phyloP scores from a whole-genome alignment of 2,888 invertebrate genomes.

The Fissipunctia ypsillon region DNA sequence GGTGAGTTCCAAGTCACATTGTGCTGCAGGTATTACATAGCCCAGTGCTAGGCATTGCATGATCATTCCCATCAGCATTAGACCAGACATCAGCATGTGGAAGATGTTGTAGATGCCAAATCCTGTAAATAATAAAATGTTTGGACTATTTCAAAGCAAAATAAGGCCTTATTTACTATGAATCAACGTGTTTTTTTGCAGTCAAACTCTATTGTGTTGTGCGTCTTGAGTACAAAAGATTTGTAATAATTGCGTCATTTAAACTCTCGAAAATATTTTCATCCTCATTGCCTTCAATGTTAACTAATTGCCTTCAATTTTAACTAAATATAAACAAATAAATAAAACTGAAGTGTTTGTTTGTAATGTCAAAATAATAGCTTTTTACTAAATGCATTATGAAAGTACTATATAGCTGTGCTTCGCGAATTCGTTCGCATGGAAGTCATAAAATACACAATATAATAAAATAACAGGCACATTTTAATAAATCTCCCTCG shows the following conservation, averaged over 20 bases:
- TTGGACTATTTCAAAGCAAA: background rate
- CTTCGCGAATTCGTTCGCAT: too few relatives aligned
- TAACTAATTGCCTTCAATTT: too few relatives aligned
- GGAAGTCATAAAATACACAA: too few relatives aligned
- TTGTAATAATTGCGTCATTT: conserved; percentile 6
- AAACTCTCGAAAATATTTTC: background rate
- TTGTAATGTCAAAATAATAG: too few relatives aligned
- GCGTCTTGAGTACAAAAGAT: background rate
- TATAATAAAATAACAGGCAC: too few relatives aligned
- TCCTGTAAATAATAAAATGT: conserved; percentile 77
- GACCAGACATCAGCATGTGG: conserved; percentile 91
- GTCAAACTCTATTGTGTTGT: background rate
- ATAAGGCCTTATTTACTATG: background rate
- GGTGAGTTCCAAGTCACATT: conserved; percentile 92
- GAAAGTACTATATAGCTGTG: too few relatives aligned
- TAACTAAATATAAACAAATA: too few relatives aligned
- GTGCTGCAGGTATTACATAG: conserved; percentile 92
- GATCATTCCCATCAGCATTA: conserved; percentile 92
- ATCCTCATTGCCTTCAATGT: background rate
- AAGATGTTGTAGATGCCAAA: conserved; percentile 92
- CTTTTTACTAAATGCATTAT: too few relatives aligned
- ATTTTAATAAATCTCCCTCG: too few relatives aligned
- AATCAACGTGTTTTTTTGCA: background rate
- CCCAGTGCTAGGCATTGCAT: conserved; percentile 92
- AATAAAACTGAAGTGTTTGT: too few relatives aligned